A percentile compares a stretch with the other conserved stretches of the same genome.
Evolutionary conservation across 2,888 invertebrate species (phyloP).

Genomic region (Drosophila sordidapex): DNA sequence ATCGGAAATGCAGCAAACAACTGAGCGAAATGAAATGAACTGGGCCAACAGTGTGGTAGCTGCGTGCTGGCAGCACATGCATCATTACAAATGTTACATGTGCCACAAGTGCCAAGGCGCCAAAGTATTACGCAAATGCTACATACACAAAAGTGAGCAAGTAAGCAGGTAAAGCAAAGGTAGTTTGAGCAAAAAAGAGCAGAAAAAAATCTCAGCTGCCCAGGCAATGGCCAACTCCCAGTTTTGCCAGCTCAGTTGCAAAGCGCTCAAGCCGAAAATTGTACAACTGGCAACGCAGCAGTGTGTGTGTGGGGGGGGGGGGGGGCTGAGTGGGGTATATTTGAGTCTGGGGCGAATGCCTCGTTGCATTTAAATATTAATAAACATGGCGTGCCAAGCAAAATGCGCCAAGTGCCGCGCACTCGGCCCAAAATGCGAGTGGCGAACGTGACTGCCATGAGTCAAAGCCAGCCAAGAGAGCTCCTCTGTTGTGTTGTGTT

Average conservation of each 20-base stretch:
- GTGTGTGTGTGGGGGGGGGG: neutral
- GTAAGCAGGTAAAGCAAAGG: neutral
- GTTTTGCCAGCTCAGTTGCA: slow-evolving; percentile 42
- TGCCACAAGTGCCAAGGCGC: slow-evolving; percentile 39
- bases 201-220: slow-evolving; percentile 8
- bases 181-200: neutral
- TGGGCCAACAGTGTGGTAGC: slow-evolving; percentile 33
- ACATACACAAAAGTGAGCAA: neutral
- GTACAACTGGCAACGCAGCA: slow-evolving; percentile 45
- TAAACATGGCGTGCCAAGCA: slow-evolving; percentile 79
- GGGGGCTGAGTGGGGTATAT: neutral
- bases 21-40: slow-evolving; percentile 43
- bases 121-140: slow-evolving; percentile 71
- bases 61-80: slow-evolving; percentile 66
- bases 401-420: slow-evolving; percentile 70
- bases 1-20: slow-evolving; percentile 34
- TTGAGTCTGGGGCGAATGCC: slow-evolving; percentile 66
- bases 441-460: slow-evolving; percentile 72
- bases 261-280: slow-evolving; percentile 75
- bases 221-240: slow-evolving; percentile 30
- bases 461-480: slow-evolving; percentile 57
- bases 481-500: slow-evolving; percentile 11
- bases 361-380: slow-evolving; percentile 82
- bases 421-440: slow-evolving; percentile 52
- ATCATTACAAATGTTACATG: slow-evolving; percentile 73